Base-by-base conservation (phyloP, 92 coral and sea anemone genomes). In the Parazoanthus swiftii region DNA sequence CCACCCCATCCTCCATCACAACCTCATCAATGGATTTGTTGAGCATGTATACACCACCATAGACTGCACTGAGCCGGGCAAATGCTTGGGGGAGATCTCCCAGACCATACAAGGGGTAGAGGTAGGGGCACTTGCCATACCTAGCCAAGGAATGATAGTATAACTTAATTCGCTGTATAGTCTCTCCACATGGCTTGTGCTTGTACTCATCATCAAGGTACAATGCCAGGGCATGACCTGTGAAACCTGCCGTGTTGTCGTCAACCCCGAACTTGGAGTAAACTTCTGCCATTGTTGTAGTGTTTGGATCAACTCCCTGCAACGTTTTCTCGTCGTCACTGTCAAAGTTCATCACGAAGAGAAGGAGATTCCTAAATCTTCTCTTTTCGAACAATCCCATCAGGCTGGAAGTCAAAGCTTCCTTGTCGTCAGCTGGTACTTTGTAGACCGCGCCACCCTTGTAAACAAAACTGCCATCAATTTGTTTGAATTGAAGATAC, bases 341-440 rank as follows among this genome's bases (percentile, higher is more conserved):
- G 65, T 93, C 93, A 88, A 88, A 93, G 35, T 66, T 81, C 81
- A 92, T 86, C 71, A 89, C 96, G 81, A 95, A 96, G 26, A 93
- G 70, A 43, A 96, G 93, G 72, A 96, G 93, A 6, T 90, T 90
- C 56, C 95, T 93, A 80, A 96, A 96, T 21, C 98, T 90, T 58
- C 98, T 89, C 85, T 96, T 96, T 84, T 96, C 98, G 85, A 96
- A 93, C 81, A 96, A 93, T 13, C 98, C 98, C 98, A 96, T 94
- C 14, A 96, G 75, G 76, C 92, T 85, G 3, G 98, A 96, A 21
- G 76, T 35, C 59, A 96, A 46, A 21, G 98, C 98, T 77, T 96
- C 98, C 42, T 88, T 90, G n/a, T 92, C 98, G 65, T 92, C 90
- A 26, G 98, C 98, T 38, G 98, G 98, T 0, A 96, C 98, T 80